phyloP scores from a whole-genome alignment of 37 sponge, comb jelly and placozoan genomes.

The Spongilla lacustris region DNA sequence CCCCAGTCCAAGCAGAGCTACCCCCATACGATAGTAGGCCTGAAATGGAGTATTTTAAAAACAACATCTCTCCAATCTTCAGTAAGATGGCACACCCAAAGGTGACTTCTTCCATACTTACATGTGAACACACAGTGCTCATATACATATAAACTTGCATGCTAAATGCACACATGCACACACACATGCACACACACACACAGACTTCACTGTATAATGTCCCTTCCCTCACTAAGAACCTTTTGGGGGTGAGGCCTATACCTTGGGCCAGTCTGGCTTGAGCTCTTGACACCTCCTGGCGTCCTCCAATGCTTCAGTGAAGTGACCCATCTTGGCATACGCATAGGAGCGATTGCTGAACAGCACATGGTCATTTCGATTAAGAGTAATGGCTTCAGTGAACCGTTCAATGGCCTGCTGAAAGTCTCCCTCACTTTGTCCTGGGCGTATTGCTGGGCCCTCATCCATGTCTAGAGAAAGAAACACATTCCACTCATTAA shows the following conservation, averaged over 20 bases:
- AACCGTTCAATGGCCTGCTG: constrained; percentile 80
- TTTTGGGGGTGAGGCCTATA: background rate
- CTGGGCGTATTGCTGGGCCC: background rate
- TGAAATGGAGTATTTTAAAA: constrained; percentile 25
- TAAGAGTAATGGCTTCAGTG: constrained; percentile 86
- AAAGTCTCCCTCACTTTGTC: constrained; percentile 71
- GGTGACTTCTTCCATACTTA: too few species aligned
- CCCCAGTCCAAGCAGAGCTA: constrained; percentile 81
- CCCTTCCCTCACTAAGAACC: background rate
- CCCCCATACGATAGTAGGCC: constrained; percentile 89
- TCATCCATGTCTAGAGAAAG: background rate
- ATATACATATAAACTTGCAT: background rate
- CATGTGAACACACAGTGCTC: too few species aligned
- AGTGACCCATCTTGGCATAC: constrained; percentile 75
- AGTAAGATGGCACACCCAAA: too few species aligned
- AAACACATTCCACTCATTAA: background rate
- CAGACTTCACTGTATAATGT: background rate
- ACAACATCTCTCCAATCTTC: background rate
- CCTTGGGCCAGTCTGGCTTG: constrained; percentile 91
- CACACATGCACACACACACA: constrained; percentile 21
- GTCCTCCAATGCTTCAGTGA: constrained; percentile 86
- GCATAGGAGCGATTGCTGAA: constrained; percentile 96
- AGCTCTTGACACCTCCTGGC: constrained; percentile 87
- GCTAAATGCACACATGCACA: constrained; percentile 13
- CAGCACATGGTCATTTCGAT: constrained; percentile 80